Evolutionary conservation across 2,888 invertebrate species (phyloP).

Genomic region (Tanypteryx hageni): DNA sequence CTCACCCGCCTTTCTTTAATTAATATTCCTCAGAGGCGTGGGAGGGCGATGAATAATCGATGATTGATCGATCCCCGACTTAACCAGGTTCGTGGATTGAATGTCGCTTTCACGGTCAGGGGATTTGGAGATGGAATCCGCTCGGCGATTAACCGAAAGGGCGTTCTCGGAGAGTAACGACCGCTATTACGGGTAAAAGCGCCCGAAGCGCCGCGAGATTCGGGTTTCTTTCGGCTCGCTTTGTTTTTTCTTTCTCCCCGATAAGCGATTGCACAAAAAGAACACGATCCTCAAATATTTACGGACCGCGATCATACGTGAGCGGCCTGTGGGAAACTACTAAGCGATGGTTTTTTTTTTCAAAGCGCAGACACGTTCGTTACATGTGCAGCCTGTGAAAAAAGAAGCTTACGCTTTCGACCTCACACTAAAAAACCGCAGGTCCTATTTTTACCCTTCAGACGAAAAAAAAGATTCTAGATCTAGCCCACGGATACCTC

Average conservation of each 20-base stretch:
- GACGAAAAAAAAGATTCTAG: too few relatives aligned
- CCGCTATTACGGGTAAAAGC: not conserved
- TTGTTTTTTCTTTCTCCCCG: not conserved
- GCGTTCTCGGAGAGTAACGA: not conserved
- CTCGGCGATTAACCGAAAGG: not conserved
- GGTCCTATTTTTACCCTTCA: too few relatives aligned
- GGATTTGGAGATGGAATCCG: not conserved
- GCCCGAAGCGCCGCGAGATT: not conserved
- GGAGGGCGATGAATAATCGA: not conserved
- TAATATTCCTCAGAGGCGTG: not conserved
- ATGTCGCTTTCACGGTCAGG: not conserved
- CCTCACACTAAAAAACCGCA: too few relatives aligned
- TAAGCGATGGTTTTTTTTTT: not conserved
- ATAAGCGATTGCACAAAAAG: not conserved
- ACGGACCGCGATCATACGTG: not conserved
- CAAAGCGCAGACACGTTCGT: too few relatives aligned
- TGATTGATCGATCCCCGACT: not conserved
- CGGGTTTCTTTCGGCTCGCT: not conserved
- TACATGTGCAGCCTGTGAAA: too few relatives aligned
- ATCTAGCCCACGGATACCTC: too few relatives aligned
- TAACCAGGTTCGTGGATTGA: not conserved
- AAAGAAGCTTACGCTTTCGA: too few relatives aligned
- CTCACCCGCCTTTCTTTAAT: not conserved
- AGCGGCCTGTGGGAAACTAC: not conserved
- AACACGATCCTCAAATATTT: not conserved